phyloP scores from a whole-genome alignment of 2,888 invertebrate genomes.

The Latheticus oryzae region DNA sequence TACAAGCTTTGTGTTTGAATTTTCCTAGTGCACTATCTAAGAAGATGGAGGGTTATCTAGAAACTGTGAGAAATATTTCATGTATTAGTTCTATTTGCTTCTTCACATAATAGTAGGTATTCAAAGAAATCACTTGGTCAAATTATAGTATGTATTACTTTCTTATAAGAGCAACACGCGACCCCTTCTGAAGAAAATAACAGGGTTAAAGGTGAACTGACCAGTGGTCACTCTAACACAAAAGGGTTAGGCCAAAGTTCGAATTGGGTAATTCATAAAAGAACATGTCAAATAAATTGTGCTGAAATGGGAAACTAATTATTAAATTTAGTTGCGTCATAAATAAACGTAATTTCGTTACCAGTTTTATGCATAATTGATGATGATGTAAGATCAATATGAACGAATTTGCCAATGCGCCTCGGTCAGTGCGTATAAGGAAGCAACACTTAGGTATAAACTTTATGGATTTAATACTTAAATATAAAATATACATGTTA shows the following conservation, averaged over 20 bases:
- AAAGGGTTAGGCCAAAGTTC: constrained; percentile 30
- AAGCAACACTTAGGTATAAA: no score
- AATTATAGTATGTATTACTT: no score
- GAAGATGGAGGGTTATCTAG: constrained; percentile 45
- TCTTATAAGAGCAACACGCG: constrained; percentile 27
- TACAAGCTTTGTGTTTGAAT: constrained; percentile 52
- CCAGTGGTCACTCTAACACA: constrained; percentile 39
- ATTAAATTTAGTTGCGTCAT: constrained; percentile 30
- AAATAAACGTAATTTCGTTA: constrained; percentile 32
- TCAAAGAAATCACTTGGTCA: not conserved
- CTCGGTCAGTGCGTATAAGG: no score
- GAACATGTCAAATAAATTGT: constrained; percentile 23
- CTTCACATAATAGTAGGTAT: no score
- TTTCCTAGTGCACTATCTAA: constrained; percentile 52
- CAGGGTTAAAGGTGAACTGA: constrained; percentile 42
- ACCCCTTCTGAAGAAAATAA: constrained; percentile 27
- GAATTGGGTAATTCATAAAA: constrained; percentile 28
- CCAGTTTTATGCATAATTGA: constrained; percentile 26
- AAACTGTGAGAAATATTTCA: constrained; percentile 34
- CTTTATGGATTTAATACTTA: no score
- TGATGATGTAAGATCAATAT: constrained; percentile 25
- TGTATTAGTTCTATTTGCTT: not conserved
- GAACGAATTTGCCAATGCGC: constrained; percentile 5
- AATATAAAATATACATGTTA: no score
- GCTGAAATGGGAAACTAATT: constrained; percentile 33